These are phyloP conservation scores for Thinocorus orbignyianus DNA, from an alignment of 2,113 vertebrate genomes.

Conservation along the genomic window DNA sequence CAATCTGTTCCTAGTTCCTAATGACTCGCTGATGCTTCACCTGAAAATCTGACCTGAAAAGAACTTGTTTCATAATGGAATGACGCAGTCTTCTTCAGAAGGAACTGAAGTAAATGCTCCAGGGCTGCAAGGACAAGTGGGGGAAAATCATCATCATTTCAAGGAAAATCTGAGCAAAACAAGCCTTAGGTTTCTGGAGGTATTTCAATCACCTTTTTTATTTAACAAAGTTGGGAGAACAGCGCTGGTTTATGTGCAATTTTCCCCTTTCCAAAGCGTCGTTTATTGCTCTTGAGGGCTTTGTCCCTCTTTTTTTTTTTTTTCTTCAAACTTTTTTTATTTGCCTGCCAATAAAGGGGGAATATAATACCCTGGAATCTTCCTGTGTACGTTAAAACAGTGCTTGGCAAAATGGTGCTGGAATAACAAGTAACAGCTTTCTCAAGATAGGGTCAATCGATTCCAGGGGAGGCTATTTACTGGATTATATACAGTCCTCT, in stretches of 20 bases:
- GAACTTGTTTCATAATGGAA: background rate
- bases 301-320: slow-evolving; percentile 5
- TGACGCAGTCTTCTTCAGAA: background rate
- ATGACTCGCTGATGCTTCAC: background rate
- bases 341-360: slow-evolving; percentile 46
- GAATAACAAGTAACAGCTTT: slow-evolving; percentile 58
- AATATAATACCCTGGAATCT: slow-evolving; percentile 56
- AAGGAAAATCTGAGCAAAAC: slow-evolving; percentile 17
- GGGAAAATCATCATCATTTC: background rate
- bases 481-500: slow-evolving; percentile 49
- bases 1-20: background rate
- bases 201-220: slow-evolving; percentile 35
- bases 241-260: slow-evolving; percentile 6
- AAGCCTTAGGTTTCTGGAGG: background rate
- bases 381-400: background rate
- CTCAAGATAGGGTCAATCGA: slow-evolving; percentile 34
- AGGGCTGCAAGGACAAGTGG: background rate
- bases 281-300: slow-evolving; percentile 39
- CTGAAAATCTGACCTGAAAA: slow-evolving; percentile 2
- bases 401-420: slow-evolving; percentile 37
- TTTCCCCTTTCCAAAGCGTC: background rate
- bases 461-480: slow-evolving; percentile 62
- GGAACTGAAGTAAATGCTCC: background rate
- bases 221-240: slow-evolving; percentile 32
- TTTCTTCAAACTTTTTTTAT: slow-evolving; percentile 7